Conservation (phyloP, 2,113 vertebrate genomes). For the Mobula birostris region DNA sequence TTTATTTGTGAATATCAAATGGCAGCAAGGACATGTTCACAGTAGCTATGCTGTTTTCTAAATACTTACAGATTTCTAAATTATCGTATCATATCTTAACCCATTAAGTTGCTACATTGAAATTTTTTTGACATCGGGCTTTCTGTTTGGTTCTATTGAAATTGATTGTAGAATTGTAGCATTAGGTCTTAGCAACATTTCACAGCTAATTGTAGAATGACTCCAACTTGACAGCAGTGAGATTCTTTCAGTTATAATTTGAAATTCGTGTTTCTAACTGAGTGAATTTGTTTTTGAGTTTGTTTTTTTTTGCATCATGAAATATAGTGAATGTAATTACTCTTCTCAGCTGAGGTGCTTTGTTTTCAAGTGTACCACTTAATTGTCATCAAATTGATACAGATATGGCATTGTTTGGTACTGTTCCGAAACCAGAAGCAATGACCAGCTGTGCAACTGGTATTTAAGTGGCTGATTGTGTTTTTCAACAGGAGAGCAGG, state of each 20-base stretch:
- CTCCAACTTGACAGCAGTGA: background rate
- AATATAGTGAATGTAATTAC: background rate
- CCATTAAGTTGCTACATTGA: background rate
- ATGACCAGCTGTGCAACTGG: conserved; percentile 39
- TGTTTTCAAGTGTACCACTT: background rate
- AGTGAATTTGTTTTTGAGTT: background rate
- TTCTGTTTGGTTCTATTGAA: background rate
- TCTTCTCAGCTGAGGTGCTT: background rate
- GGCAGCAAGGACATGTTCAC: too few species aligned
- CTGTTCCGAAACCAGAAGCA: conserved; percentile 26
- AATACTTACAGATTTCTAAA: background rate
- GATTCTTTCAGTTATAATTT: background rate
- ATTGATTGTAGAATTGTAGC: background rate
- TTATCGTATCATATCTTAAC: background rate
- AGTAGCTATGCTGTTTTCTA: background rate
- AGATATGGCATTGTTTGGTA: background rate
- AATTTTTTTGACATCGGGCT: background rate
- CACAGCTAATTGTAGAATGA: background rate
- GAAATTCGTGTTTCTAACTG: background rate
- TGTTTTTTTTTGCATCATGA: background rate
- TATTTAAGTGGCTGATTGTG: conserved; percentile 21
- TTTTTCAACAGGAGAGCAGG: conserved; percentile 55
- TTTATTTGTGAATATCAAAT: background rate
- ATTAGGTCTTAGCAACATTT: background rate
- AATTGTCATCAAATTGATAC: background rate